Evolutionary conservation across 2,888 invertebrate genomes (phyloP), one percentile per base, ranked within the genome.

Genomic region (Callyntrura sp.): DNA sequence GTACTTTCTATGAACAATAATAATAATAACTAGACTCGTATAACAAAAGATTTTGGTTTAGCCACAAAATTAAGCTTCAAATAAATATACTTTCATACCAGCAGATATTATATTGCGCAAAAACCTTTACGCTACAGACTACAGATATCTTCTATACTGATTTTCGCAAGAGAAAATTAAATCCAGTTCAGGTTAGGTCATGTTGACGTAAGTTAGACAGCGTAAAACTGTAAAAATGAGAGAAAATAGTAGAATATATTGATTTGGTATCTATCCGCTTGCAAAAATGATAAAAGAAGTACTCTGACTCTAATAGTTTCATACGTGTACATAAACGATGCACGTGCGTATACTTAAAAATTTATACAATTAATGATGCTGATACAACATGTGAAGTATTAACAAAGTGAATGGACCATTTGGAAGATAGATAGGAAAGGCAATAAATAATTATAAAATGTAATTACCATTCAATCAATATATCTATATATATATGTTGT

Each of bases 1-100:
- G 89, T 89, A 89, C 89, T 89, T 89, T 89, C 89, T 85, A 84
- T 65, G 89, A 89, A 89, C 89, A 89, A 89, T 89, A 89, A 89
- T 73, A 17, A n/a, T 35, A 35, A 4, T 35, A 57, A 62, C 28
- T 28, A 48, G 70, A 45, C 55, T 57, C 12, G 35, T 28, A 79
- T 23, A 82, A 68, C 70, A 73, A 65, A 81, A 48, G 73, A 76
- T 48, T 79, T 55, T 68, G 51, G n/a, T 0, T 65, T 45, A 70
- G 12, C n/a, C 25, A 73, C 12, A 73, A 86, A 65, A 82, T 73
- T 28, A 82, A 70, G 82, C 88, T 17, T 62, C 57, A 57, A 81
- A 35, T 35, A 35, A n/a, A 20, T 45, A 81, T 81, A 62, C 62
- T 81, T 62, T 62, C 62, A 62, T 81, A 62, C 60, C 81, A 43